phyloP scores from a whole-genome alignment of 2,888 invertebrate genomes.

The Drosophila greeni region DNA sequence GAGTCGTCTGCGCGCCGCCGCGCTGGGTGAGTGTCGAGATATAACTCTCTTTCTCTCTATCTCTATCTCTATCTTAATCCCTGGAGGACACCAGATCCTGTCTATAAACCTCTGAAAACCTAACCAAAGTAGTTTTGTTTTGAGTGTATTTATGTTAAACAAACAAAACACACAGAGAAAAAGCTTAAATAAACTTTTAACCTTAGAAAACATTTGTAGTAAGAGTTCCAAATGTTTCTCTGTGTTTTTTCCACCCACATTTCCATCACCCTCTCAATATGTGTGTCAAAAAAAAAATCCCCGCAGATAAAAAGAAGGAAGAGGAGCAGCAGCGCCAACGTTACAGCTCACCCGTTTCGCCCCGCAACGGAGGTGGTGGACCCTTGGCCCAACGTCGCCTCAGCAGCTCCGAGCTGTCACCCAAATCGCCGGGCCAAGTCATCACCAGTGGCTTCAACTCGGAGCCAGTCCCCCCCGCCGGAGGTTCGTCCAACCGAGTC shows the following conservation, averaged over 20 bases:
- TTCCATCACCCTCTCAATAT: constrained; percentile 28
- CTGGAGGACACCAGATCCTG: constrained; percentile 1
- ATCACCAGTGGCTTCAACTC: constrained; percentile 49
- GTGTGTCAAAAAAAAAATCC: background rate
- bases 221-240: background rate
- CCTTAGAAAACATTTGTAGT: no score
- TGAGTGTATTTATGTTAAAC: constrained; percentile 4
- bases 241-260: constrained; percentile 14
- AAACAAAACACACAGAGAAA: constrained; percentile 1
- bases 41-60: background rate
- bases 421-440: constrained; percentile 38
- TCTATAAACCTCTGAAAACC: background rate
- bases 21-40: constrained; percentile 78
- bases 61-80: background rate
- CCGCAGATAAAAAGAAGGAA: constrained; percentile 76
- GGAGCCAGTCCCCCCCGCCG: constrained; percentile 39
- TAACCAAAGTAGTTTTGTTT: constrained; percentile 23
- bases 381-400: constrained; percentile 31
- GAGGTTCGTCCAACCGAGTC: constrained; percentile 1
- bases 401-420: constrained; percentile 63
- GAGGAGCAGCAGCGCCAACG: constrained; percentile 67
- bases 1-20: constrained; percentile 85
- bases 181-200: background rate
- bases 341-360: constrained; percentile 67
- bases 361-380: constrained; percentile 29